phyloP scores from a whole-genome alignment of 2,113 vertebrate genomes.

The Holacanthus passer region DNA sequence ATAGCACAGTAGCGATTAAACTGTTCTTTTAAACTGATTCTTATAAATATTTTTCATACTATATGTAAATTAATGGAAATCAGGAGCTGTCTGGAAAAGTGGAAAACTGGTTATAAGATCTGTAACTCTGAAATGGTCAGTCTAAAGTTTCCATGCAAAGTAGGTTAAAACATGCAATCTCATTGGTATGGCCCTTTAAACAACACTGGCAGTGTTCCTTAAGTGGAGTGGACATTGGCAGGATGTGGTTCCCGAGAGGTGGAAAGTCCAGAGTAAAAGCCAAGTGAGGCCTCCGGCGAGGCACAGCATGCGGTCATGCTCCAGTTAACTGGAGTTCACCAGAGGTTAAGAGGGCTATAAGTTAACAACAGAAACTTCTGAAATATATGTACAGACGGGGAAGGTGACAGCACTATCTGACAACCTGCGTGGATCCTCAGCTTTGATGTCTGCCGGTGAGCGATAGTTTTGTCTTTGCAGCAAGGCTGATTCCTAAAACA shows the following conservation, averaged over 20 bases:
- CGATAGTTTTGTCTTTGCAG: conserved; percentile 34
- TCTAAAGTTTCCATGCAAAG: neutral
- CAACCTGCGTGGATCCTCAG: conserved; percentile 37
- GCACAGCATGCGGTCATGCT: conserved; percentile 56
- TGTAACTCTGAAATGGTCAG: neutral
- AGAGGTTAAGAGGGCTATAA: conserved; percentile 64
- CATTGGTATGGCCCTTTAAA: conserved; percentile 8
- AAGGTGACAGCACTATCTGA: conserved; percentile 34
- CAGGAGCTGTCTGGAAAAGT: neutral
- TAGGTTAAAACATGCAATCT: neutral
- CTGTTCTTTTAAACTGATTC: too few species aligned
- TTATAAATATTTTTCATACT: neutral
- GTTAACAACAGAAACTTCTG: conserved; percentile 48
- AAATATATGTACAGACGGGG: conserved; percentile 34
- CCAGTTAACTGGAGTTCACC: conserved; percentile 67
- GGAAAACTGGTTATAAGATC: neutral
- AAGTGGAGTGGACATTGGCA: conserved; percentile 48
- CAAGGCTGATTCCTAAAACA: conserved; percentile 23
- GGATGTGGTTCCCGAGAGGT: conserved; percentile 53
- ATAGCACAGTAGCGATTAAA: neutral
- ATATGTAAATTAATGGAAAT: neutral
- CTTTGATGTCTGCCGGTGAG: conserved; percentile 40
- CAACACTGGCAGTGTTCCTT: neutral
- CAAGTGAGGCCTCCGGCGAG: conserved; percentile 43
- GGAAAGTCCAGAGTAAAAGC: conserved; percentile 57